Conservation (phyloP, 2,888 invertebrate species). For the Phyllotreta cruciferae region DNA sequence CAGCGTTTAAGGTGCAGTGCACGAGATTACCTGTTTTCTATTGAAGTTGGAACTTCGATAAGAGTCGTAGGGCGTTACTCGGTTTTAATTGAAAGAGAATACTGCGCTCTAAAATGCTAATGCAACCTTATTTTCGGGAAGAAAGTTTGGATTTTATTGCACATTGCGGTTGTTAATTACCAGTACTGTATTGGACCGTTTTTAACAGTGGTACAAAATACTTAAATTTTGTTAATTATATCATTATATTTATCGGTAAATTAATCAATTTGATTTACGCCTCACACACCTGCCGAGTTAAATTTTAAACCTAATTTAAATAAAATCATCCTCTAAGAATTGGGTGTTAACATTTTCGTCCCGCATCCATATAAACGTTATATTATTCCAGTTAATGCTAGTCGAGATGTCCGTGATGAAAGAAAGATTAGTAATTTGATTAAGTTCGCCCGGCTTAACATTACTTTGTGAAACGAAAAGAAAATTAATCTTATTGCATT, state of each 20-base stretch:
- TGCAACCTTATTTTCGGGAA: not conserved
- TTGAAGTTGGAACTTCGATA: constrained; percentile 14
- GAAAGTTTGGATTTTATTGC: too few species aligned
- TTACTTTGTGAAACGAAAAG: constrained; percentile 31
- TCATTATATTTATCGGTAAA: too few species aligned
- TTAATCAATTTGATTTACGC: too few species aligned
- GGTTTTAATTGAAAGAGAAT: constrained; percentile 16
- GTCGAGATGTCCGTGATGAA: constrained; percentile 31
- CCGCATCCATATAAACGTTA: constrained; percentile 22
- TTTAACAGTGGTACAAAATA: too few species aligned
- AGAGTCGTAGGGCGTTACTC: constrained; percentile 13
- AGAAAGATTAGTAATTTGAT: constrained; percentile 41
- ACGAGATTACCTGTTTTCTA: constrained; percentile 15
- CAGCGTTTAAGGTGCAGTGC: constrained; percentile 12
- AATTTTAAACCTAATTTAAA: too few species aligned
- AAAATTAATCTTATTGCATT: constrained; percentile 30
- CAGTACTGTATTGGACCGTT: too few species aligned
- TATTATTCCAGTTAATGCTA: constrained; percentile 30
- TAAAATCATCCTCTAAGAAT: too few species aligned
- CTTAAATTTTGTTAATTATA: too few species aligned
- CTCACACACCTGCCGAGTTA: too few species aligned
- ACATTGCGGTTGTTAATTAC: too few species aligned
- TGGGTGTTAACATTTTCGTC: not conserved
- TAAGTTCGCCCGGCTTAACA: constrained; percentile 35
- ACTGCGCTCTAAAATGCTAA: not conserved